Conservation (phyloP, 2,888 invertebrate species). For the Trilocha varians region DNA sequence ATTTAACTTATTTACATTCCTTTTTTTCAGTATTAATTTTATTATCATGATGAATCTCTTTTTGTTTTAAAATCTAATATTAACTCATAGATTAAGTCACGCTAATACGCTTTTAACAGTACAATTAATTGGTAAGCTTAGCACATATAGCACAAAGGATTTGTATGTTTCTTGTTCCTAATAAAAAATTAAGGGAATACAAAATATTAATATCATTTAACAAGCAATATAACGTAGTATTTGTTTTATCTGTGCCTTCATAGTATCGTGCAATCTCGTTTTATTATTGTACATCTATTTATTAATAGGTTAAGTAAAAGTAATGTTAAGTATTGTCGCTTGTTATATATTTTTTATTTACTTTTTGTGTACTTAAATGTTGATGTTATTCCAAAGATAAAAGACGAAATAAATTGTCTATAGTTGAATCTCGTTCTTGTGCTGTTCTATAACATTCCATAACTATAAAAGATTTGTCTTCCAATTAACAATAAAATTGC, state of each 20-base stretch:
- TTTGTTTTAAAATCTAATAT: not conserved
- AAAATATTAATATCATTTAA: not conserved
- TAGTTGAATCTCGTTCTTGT: not conserved
- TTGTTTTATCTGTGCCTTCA: not conserved
- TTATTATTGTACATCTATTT: not conserved
- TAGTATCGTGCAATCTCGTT: not conserved
- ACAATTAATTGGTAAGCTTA: constrained; percentile 44
- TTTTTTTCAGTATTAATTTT: constrained; percentile 1
- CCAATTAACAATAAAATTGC: too few species aligned
- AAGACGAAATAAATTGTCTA: not conserved
- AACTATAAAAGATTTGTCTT: not conserved
- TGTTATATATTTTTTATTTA: not conserved
- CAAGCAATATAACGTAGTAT: not conserved
- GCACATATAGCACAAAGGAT: constrained; percentile 30
- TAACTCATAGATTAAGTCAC: constrained; percentile 28
- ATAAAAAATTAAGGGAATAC: not conserved
- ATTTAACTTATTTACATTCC: not conserved
- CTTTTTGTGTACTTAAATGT: not conserved
- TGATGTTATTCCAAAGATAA: not conserved
- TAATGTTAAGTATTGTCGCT: not conserved
- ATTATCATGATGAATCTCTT: not conserved
- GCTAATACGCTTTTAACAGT: constrained; percentile 46
- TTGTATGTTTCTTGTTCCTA: constrained; percentile 13
- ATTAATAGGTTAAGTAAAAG: not conserved
- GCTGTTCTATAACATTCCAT: not conserved